phyloP scores from a whole-genome alignment of 2,888 invertebrate genomes.

The Agrochola lota region DNA sequence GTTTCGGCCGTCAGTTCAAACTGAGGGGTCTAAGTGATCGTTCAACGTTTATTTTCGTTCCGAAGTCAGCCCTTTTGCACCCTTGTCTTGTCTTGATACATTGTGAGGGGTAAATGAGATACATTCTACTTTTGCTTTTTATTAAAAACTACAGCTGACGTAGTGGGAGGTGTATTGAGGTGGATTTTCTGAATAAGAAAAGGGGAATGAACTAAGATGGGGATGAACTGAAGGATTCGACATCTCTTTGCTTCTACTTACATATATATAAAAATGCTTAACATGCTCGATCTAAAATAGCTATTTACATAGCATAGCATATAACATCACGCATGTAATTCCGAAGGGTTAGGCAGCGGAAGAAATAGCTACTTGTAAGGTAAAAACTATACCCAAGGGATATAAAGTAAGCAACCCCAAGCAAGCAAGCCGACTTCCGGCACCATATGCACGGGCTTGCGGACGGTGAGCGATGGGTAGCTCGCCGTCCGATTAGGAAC shows the following conservation, averaged over 20 bases:
- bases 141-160: constrained; percentile 78
- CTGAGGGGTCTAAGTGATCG: constrained; percentile 82
- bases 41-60: constrained; percentile 87
- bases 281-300: background rate
- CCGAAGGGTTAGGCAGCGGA: background rate
- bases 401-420: too few species aligned
- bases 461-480: too few species aligned
- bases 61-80: constrained; percentile 84
- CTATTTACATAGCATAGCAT: background rate
- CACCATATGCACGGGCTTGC: too few species aligned
- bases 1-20: constrained; percentile 75
- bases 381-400: background rate
- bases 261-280: background rate
- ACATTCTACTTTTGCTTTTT: constrained; percentile 82
- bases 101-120: constrained; percentile 86
- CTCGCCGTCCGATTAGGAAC: too few species aligned
- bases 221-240: constrained; percentile 4
- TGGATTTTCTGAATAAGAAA: constrained; percentile 24
- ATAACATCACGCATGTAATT: background rate
- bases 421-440: too few species aligned
- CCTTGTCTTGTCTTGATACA: constrained; percentile 87
- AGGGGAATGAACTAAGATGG: constrained; percentile 7
- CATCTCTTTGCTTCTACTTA: constrained; percentile 18
- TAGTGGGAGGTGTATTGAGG: constrained; percentile 55
- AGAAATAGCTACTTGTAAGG: background rate